Evolutionary conservation across 2,888 invertebrate species (phyloP), one percentile per base, ranked within the genome.

Genomic region (Aspidiotus destructor): DNA sequence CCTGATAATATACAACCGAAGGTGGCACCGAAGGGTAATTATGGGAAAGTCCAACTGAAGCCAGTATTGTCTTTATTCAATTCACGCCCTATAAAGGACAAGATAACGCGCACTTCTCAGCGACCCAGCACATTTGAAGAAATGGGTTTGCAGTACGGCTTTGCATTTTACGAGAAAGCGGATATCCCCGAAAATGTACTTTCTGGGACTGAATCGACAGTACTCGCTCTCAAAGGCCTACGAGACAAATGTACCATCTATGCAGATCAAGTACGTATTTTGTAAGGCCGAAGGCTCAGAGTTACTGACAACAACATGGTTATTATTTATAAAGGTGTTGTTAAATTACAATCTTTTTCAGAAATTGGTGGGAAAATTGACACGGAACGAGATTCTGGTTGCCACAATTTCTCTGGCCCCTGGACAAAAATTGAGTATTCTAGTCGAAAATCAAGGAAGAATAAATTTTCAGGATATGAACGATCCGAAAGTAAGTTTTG

Each of bases 401-500:
- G 28, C 28, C 1, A 28, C 28, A 28, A 28, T 28, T 28, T 5
- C 28, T 28, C 28, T 28, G 28, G 5, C 28, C 28, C 28, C 28
- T 1, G 28, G 28, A 28, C 28, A 28, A 63, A 74, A 70, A 13
- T 72, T 80, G 13, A 74, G 75, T 71, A 75, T 82, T 55, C 72
- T 82, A 16, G 80, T 81, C 0, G 93, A 94, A 78, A 91, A 88
- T 76, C 89, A 89, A 80, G 94, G 93, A 10, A 82, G 92, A 65
- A 83, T 89, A 57, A 90, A 90, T 76, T 89, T 78, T 74, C 84
- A 85, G 57, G 73, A 78, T 2, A 75, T 84, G 15, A 75, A 75
- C 60, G 79, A 79, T 70, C 76, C 74, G 67, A 80, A 80, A 75
- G 79, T 79, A 72, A 65, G 17, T n/a, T 5, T 28, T 5, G 28